These are phyloP conservation scores for Amphiprion ocellaris DNA, from an alignment of 2,113 vertebrate species.

Conservation along the genomic window DNA sequence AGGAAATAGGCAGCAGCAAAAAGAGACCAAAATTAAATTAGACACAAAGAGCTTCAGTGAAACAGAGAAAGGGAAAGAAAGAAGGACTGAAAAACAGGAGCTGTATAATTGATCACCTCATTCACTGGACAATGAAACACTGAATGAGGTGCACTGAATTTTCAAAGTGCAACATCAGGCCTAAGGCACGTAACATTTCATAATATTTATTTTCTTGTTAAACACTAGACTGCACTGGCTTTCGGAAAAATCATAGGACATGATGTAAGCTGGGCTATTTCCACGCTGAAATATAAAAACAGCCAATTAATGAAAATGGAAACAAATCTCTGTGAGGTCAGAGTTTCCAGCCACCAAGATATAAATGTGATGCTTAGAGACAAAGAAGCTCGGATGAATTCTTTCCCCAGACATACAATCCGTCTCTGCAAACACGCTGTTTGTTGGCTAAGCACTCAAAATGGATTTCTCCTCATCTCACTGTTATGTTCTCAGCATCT, in stretches of 20 bases:
- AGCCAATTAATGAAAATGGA: slow-evolving; percentile 61
- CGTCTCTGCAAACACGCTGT: slow-evolving; percentile 27
- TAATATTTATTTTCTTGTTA: neutral
- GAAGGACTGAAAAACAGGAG: neutral
- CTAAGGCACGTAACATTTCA: too few relatives aligned
- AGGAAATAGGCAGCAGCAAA: neutral
- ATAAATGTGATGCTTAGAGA: slow-evolving; percentile 14
- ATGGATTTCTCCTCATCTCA: slow-evolving; percentile 35
- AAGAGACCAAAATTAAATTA: neutral
- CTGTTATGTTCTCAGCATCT: neutral
- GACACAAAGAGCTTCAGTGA: slow-evolving; percentile 2
- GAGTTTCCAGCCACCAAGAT: neutral
- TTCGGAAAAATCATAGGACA: neutral
- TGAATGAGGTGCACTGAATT: too few relatives aligned
- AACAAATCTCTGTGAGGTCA: slow-evolving; percentile 72
- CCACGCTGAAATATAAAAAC: neutral
- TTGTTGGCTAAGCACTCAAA: slow-evolving; percentile 42
- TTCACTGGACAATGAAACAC: slow-evolving; percentile 6
- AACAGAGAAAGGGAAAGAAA: neutral
- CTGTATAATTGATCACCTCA: neutral
- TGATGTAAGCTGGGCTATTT: neutral
- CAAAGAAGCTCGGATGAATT: slow-evolving; percentile 1
- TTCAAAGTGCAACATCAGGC: too few relatives aligned
- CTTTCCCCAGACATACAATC: slow-evolving; percentile 3
- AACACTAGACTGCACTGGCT: neutral